These are phyloP conservation scores for Temnopleurus reevesii DNA, from an alignment of 53 echinoderm and acorn worm genomes.

Conservation along the genomic window DNA sequence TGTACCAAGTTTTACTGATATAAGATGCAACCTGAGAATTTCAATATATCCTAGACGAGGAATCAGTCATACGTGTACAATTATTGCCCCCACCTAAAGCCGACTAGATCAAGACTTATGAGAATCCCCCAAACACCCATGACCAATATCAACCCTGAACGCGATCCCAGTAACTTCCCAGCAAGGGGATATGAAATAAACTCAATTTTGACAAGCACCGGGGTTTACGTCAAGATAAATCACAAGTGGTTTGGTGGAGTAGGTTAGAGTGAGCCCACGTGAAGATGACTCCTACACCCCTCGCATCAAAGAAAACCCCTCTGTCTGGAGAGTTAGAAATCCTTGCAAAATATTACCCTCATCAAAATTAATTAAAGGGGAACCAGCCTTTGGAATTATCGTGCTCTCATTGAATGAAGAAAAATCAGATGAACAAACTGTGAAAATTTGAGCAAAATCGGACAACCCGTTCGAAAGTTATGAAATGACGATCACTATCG, in stretches of 20 bases:
- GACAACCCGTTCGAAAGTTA: too few species aligned
- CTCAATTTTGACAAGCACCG: constrained; percentile 34
- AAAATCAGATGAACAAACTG: too few species aligned
- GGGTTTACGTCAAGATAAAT: constrained; percentile 17
- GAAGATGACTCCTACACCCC: background rate
- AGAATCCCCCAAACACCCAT: background rate
- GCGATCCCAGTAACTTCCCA: background rate
- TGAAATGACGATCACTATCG: too few species aligned
- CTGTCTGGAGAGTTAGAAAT: background rate
- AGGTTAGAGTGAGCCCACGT: constrained; percentile 1
- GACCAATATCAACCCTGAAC: background rate
- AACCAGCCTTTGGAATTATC: too few species aligned
- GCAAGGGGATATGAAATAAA: constrained; percentile 36
- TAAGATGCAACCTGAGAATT: background rate
- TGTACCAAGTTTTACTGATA: background rate
- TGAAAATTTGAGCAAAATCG: too few species aligned
- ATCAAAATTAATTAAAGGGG: background rate
- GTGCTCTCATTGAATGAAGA: too few species aligned
- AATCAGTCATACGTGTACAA: background rate
- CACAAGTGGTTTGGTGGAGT: constrained; percentile 13
- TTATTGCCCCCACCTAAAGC: background rate
- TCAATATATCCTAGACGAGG: background rate
- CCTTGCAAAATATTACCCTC: background rate
- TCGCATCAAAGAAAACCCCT: constrained; percentile 4
- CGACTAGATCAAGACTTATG: background rate